Base-by-base conservation (phyloP, 2,113 vertebrate genomes). In the Ifrita kowaldi region DNA sequence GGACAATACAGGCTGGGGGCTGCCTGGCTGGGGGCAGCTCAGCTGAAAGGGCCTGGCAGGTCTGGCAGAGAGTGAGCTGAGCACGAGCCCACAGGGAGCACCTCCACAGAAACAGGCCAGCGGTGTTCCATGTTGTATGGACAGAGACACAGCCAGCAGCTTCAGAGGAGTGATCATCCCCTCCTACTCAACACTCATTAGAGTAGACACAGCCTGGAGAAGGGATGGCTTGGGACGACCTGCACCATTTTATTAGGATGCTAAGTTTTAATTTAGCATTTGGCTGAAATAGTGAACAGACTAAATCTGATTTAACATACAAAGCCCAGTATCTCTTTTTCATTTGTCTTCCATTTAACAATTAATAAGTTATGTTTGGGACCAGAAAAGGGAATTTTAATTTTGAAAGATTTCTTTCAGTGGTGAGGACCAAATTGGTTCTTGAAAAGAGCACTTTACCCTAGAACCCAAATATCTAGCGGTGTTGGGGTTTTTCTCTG, bases 91-190 rank as follows among this genome's bases (percentile, higher is more conserved):
- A 44, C 4, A 10, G 50, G 22, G 23, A 44, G 17, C 6, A 16
- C 22, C 26, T 57, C 39, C n/a, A 84, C n/a, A n/a, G 53, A 64
- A 74, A 28, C 15, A 21, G 6, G 32, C 4, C 35, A 76, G 15
- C 0, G 0, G 5, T 14, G 20, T 14, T 49, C 14, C 44, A 3
- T 8, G 1, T 35, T 41, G 19, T n/a, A 63, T 0, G 3, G 28
- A 35, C 35, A 68, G 37, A 28, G 13, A n/a, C 16, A 39, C 23
- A 37, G 39, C 12, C 74, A 47, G 16, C 8, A 64, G 18, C 32
- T 70, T 69, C 39, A 49, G 14, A 20, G 10, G 16, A 44, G 17
- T 44, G n/a, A 70, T 28, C 55, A 70, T 33, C 6, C 11, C 20
- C 17, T 59, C 35, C 62, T 32, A 3, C 27, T 44, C 56, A 53